Evolutionary conservation across 2,797 vertebrate species (phyloP), one percentile per base, ranked within the genome.

Genomic region (Ceyx erithaca): DNA sequence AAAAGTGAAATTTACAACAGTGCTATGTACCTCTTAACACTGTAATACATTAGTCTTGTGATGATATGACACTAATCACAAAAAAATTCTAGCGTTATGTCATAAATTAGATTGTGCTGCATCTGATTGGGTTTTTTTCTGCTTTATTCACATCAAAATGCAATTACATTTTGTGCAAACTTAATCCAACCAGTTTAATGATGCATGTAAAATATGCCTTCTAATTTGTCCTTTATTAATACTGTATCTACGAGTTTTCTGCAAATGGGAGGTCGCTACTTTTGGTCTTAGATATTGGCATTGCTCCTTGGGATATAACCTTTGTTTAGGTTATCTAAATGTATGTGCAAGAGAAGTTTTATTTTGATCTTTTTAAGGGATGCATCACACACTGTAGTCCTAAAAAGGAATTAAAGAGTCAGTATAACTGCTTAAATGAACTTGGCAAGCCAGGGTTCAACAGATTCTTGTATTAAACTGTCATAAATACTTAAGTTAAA

Each of bases 181-280:
- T 96, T 97, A 96, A 95, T 97, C 75, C 89, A 70, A 78, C 72
- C 10, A 8, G 76, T 95, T 97, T 96, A 97, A 97, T 96, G 87
- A 73, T 1, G 41, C 89, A 49, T 94, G 69, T 94, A 95, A 97
- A 97, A 96, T 95, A 94, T 87, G 71, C 63, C 59, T 95, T 95
- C 54, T 80, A 85, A 93, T 93, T 96, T 95, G 68, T 88, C 83
- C 85, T 96, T 96, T 96, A 96, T 94, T 96, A 96, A 90, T 95
- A 52, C n/a, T 66, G 4, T 75, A 37, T 69, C 64, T 64, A 48
- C 1, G 45, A 81, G 7, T 43, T 86, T 87, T 76, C 72, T 84
- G 45, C 78, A 91, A 94, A 90, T 10, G 25, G 73, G 28, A 91
- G 30, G n/a, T 49, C 22, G 13, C 6, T 87, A 89, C 88, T 93